These are phyloP conservation scores for Okamejei kenojei DNA, from an alignment of 2,797 vertebrate genomes.

Conservation along the genomic window DNA sequence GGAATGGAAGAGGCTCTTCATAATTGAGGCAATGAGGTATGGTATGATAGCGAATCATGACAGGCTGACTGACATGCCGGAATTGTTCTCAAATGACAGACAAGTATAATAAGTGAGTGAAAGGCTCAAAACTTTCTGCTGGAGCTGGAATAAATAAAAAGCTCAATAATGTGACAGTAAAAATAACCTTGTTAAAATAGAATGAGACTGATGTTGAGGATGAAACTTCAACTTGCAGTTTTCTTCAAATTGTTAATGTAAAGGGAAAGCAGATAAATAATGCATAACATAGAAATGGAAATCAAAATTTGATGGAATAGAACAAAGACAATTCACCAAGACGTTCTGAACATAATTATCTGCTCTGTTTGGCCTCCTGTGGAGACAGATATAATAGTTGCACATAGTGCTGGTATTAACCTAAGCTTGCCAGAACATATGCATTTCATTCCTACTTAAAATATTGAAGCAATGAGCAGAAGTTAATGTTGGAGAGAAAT, in stretches of 20 bases:
- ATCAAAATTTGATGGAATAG: background rate
- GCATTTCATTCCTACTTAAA: background rate
- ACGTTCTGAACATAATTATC: background rate
- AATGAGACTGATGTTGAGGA: background rate
- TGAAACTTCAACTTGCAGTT: background rate
- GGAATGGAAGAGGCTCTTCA: background rate
- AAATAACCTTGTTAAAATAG: slow-evolving; percentile 6
- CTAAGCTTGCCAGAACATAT: background rate
- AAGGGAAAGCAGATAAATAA: slow-evolving; percentile 4
- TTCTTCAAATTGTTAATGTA: slow-evolving; percentile 9
- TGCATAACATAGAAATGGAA: background rate
- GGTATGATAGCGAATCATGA: too few species aligned
- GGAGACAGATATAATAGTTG: background rate
- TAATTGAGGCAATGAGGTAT: too few species aligned
- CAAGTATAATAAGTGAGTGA: background rate
- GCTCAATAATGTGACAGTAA: background rate
- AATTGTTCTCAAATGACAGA: background rate
- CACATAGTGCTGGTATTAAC: background rate
- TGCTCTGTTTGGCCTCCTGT: background rate
- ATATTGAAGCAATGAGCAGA: background rate
- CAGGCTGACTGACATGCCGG: background rate
- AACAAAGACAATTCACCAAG: background rate
- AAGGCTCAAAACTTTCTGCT: background rate
- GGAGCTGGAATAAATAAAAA: background rate
- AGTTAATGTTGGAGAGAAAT: background rate